A percentile compares a stretch with the other conserved stretches of the same genome.
These are phyloP conservation scores for Oligia fasciuncula DNA, from an alignment of 2,888 invertebrate species.

Conservation along the genomic window DNA sequence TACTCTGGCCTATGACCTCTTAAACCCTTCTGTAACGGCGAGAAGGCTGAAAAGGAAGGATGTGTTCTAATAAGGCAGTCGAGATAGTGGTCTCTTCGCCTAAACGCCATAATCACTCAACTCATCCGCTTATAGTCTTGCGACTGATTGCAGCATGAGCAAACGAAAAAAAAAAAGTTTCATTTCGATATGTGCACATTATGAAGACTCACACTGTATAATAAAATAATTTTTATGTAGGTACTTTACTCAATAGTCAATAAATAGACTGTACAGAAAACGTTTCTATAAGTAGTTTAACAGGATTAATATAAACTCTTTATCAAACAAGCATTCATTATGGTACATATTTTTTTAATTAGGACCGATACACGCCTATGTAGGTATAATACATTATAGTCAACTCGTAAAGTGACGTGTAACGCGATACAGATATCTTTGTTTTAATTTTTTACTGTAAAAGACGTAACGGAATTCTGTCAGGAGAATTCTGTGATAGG, in stretches of 20 bases:
- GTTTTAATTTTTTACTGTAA: constrained; percentile 34
- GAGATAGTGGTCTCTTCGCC: too few relatives aligned
- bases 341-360: constrained; percentile 31
- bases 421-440: constrained; percentile 22
- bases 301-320: not conserved
- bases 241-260: not conserved
- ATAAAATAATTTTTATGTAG: too few relatives aligned
- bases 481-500: not conserved
- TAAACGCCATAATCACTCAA: too few relatives aligned
- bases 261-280: constrained; percentile 10
- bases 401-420: constrained; percentile 24
- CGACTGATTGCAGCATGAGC: too few relatives aligned
- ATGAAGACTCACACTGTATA: too few relatives aligned
- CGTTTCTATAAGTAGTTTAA: not conserved
- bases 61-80: too few relatives aligned
- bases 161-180: too few relatives aligned
- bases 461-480: not conserved
- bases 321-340: constrained; percentile 29
- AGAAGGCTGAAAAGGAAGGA: too few relatives aligned
- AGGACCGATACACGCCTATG: not conserved
- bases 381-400: constrained; percentile 11
- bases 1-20: too few relatives aligned
- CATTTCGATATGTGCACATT: too few relatives aligned
- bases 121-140: too few relatives aligned
- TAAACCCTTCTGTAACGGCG: too few relatives aligned